Conservation (phyloP, 2,797 vertebrate genomes). For the Megalops cyprinoides region DNA sequence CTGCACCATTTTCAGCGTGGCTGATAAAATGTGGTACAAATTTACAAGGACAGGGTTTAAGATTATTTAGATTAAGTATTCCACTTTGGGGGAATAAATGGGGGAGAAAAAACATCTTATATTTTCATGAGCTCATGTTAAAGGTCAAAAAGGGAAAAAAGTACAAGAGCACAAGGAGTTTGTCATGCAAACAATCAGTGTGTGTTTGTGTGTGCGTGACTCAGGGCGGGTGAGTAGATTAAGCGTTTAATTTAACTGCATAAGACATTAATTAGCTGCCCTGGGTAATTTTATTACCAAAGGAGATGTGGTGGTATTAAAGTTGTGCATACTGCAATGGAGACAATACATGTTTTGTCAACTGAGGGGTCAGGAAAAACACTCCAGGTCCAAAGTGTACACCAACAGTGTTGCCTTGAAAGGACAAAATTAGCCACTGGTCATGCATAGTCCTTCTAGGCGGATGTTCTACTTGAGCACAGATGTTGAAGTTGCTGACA, state of each 20-base stretch:
- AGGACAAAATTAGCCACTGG: conserved; percentile 18
- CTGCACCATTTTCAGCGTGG: conserved; percentile 8
- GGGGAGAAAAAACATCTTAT: not conserved
- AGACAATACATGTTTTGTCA: not conserved
- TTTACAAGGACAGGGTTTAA: conserved; percentile 14
- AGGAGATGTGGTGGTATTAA: conserved; percentile 5
- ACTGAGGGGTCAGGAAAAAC: conserved; percentile 7
- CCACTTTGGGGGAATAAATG: conserved; percentile 14
- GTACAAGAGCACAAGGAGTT: conserved; percentile 19
- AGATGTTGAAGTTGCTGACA: conserved; percentile 8
- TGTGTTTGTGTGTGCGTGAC: not conserved
- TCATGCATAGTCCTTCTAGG: not conserved
- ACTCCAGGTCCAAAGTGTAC: conserved; percentile 17
- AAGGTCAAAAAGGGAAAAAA: not conserved
- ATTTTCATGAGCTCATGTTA: not conserved
- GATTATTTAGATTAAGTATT: conserved; percentile 18
- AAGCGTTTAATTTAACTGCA: conserved; percentile 20
- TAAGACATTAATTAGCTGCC: conserved; percentile 22
- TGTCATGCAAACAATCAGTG: not conserved
- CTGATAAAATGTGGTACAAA: conserved; percentile 21
- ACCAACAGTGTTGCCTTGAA: conserved; percentile 4
- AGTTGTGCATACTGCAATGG: not conserved
- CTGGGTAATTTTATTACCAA: conserved; percentile 10
- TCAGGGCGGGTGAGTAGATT: conserved; percentile 8
- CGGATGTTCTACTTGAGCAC: not conserved